phyloP scores from a whole-genome alignment of 2,797 vertebrate species.

The Darevskia mixta region DNA sequence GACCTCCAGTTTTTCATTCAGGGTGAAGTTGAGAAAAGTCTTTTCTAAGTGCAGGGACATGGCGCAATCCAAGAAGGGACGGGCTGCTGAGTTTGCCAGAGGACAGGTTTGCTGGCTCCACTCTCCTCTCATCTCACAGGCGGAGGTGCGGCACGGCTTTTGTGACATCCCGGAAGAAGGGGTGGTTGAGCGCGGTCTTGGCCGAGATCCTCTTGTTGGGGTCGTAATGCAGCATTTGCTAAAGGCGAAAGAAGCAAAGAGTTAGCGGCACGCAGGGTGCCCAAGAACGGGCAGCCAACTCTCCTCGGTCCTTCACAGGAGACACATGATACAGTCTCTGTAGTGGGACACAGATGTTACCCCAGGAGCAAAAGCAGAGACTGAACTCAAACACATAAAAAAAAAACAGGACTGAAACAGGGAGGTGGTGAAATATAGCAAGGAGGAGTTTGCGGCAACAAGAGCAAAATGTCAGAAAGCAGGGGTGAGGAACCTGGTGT shows the following conservation, averaged over 20 bases:
- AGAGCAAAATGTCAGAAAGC: not conserved
- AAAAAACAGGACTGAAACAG: not conserved
- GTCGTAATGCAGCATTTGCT: conserved; percentile 96
- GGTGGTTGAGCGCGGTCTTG: conserved; percentile 92
- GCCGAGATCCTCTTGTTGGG: conserved; percentile 95
- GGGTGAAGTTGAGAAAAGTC: not conserved
- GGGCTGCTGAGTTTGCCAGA: not conserved
- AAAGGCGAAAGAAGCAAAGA: conserved; percentile 42
- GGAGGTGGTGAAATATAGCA: not conserved
- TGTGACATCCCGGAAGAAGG: conserved; percentile 94
- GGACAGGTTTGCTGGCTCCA: conserved; percentile 10
- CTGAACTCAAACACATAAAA: no score
- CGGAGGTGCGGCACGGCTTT: conserved; percentile 90
- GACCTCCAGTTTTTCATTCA: not conserved
- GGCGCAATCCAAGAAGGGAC: not conserved
- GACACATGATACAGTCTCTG: not conserved
- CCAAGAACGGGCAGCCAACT: not conserved
- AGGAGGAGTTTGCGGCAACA: not conserved
- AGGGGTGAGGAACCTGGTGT: not conserved
- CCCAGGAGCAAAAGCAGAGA: not conserved
- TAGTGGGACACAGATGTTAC: not conserved
- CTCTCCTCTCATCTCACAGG: conserved; percentile 75
- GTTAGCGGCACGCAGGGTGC: not conserved
- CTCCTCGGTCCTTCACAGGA: not conserved
- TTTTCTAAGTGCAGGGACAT: conserved; percentile 35